Evolutionary conservation across 2,113 vertebrate species (phyloP).

Genomic region (Cynopterus brachyotis): DNA sequence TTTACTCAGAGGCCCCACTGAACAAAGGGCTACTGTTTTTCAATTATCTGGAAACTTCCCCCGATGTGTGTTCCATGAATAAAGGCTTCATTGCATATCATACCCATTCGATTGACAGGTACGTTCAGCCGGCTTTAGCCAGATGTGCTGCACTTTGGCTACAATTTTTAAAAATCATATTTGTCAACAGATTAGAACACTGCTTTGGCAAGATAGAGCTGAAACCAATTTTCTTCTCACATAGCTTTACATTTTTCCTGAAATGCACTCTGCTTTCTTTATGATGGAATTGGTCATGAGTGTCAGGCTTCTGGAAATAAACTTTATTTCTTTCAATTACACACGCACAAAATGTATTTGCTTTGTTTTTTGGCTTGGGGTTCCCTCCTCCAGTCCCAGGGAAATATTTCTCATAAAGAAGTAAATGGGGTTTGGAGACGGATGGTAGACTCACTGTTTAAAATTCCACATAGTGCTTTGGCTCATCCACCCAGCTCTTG

Average conservation of each 20-base stretch:
- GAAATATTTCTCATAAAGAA: constrained; percentile 51
- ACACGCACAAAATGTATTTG: constrained; percentile 24
- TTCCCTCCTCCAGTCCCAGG: not conserved
- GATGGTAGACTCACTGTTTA: constrained; percentile 42
- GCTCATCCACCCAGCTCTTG: constrained; percentile 28
- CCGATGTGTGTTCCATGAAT: not conserved
- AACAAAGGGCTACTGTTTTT: not conserved
- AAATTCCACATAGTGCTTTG: constrained; percentile 45
- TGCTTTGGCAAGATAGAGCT: constrained; percentile 51
- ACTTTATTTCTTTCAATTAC: constrained; percentile 28
- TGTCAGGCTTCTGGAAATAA: constrained; percentile 67
- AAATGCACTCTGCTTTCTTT: constrained; percentile 52
- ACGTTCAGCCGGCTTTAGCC: not conserved
- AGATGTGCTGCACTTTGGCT: constrained; percentile 43
- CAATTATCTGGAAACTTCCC: not conserved
- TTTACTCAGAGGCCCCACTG: not conserved
- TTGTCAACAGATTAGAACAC: constrained; percentile 44
- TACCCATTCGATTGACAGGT: not conserved
- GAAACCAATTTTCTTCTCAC: constrained; percentile 66
- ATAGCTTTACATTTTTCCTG: constrained; percentile 16
- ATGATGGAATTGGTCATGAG: constrained; percentile 65
- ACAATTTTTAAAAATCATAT: not conserved
- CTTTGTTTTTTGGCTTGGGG: not conserved
- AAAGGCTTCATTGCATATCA: no score
- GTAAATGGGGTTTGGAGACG: constrained; percentile 21